Evolutionary conservation across 2,888 invertebrate species (phyloP).

Genomic region (Eupithecia subfuscata): DNA sequence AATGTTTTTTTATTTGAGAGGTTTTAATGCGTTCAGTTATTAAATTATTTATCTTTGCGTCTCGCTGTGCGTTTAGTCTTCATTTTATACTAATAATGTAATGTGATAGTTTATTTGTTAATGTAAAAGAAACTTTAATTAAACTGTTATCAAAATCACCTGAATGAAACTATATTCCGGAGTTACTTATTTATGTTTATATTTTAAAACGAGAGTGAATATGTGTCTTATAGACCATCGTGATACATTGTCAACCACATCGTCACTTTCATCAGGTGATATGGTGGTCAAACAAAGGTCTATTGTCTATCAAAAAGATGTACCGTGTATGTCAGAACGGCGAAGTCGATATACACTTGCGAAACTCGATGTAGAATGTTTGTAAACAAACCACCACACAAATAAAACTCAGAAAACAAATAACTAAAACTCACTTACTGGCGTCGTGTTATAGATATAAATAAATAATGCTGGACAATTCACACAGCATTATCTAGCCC

Average conservation of each 20-base stretch:
- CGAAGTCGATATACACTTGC: too few species aligned
- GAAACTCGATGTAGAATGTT: too few species aligned
- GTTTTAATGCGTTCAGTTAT: slow-evolving; percentile 7
- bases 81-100: slow-evolving; percentile 8
- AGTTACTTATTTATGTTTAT: neutral
- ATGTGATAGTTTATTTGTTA: neutral
- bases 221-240: too few species aligned
- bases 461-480: too few species aligned
- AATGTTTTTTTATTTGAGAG: slow-evolving; percentile 1
- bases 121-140: neutral
- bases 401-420: too few species aligned
- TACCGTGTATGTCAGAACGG: too few species aligned
- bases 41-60: slow-evolving; percentile 8
- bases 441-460: too few species aligned
- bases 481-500: too few species aligned
- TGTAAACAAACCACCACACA: too few species aligned
- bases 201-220: neutral
- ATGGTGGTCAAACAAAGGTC: too few species aligned
- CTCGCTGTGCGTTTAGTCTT: slow-evolving; percentile 9
- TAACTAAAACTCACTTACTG: too few species aligned
- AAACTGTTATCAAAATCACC: neutral
- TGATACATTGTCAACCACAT: neutral
- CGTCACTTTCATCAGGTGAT: neutral
- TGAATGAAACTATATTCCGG: neutral
- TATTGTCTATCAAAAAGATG: too few species aligned